These are phyloP conservation scores for Dorcus parallelipipedus DNA, from an alignment of 2,888 invertebrate species.

Conservation along the genomic window DNA sequence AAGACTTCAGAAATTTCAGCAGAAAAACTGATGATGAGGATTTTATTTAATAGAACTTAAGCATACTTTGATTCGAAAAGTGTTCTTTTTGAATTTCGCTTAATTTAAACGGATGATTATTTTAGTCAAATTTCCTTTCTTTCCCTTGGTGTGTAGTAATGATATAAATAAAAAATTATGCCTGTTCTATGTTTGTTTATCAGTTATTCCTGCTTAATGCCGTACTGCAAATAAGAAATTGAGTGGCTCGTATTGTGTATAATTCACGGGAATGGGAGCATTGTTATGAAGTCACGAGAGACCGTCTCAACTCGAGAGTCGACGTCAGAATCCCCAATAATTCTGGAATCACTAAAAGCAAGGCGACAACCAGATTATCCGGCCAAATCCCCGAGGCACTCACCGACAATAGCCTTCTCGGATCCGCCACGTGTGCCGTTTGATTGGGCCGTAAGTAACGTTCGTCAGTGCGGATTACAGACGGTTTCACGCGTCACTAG, in stretches of 20 bases:
- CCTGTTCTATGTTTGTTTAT: too few relatives aligned
- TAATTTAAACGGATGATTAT: too few relatives aligned
- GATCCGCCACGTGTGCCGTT: constrained; percentile 45
- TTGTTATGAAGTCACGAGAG: not conserved
- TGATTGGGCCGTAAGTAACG: constrained; percentile 49
- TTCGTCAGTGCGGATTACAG: constrained; percentile 50
- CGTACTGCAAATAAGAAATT: too few relatives aligned
- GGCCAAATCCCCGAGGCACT: constrained; percentile 38
- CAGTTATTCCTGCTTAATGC: too few relatives aligned
- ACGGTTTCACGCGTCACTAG: constrained; percentile 54
- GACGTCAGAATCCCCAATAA: constrained; percentile 36
- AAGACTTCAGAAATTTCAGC: too few relatives aligned
- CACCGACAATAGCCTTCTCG: constrained; percentile 30
- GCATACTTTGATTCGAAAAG: too few relatives aligned
- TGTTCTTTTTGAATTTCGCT: too few relatives aligned
- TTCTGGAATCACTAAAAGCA: constrained; percentile 37
- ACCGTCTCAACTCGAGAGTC: constrained; percentile 1
- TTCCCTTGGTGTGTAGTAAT: too few relatives aligned
- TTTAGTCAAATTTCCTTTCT: too few relatives aligned
- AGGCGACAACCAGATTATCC: constrained; percentile 42
- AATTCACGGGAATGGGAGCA: not conserved
- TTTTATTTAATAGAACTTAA: too few relatives aligned
- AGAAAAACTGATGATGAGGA: too few relatives aligned
- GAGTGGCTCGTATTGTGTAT: not conserved
- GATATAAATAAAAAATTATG: too few relatives aligned